Evolutionary conservation across 1,140 invertebrate genomes (phyloP), one percentile per base, ranked within the genome.

Genomic region (Drosophila teissieri): DNA sequence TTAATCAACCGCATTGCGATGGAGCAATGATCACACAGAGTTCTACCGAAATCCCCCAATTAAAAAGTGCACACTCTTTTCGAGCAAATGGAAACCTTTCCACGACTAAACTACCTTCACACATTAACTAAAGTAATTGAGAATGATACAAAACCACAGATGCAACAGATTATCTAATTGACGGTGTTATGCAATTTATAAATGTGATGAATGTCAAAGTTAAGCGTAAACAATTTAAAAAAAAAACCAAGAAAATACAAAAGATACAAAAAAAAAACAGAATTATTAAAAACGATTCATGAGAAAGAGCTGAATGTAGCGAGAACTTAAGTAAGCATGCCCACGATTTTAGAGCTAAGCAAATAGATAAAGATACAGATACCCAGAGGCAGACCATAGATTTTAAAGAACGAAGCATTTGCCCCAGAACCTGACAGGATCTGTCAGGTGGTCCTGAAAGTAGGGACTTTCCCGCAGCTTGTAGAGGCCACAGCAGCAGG

Each of bases 131-230:
- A 73, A 49, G 37, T 62, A 73, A 54, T 22, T 42, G 44, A 45
- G 72, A 75, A 51, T 12, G 17, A 54, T 49, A 27, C 58, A 72
- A 75, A 55, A 36, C 45, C 15, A 37, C 40, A 42, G 27, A 51
- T 49, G 27, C 48, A 34, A 55, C 60, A 80, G 76, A 85, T 79
- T 86, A 86, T 88, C 79, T 83, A 88, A 73, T 86, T 86, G 83
- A 88, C 60, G 83, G 83, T 86, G 83, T 86, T 86, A 86, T 88
- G 82, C 83, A 86, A 88, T 88, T 88, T 88, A 89, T 88, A 89
- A 88, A 88, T 88, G 83, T 88, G 83, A 88, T 88, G 83, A 89
- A 88, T 88, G 83, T 88, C 80, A 88, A 86, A 79, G 83, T 86
- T 88, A 83, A 86, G 79, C 80, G 76, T 83, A 83, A 79, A 60